Conservation (phyloP, 2,797 vertebrate genomes). For the Cuniculus paca region DNA sequence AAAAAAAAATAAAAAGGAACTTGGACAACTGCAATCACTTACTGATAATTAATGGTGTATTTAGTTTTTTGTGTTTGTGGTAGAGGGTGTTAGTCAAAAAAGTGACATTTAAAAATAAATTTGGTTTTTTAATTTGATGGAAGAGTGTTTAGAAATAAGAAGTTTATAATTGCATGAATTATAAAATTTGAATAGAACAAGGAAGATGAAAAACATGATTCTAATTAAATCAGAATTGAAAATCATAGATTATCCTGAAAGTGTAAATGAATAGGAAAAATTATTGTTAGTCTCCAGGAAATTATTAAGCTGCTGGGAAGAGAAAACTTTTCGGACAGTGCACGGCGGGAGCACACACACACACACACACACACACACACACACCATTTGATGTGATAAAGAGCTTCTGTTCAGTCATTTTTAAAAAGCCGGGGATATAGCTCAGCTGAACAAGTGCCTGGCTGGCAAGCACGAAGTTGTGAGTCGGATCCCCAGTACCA, state of each 20-base stretch:
- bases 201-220: conserved; percentile 17
- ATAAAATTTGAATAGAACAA: neutral
- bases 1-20: neutral
- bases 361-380: neutral
- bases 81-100: neutral
- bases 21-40: no score
- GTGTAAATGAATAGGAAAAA: conserved; percentile 80
- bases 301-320: conserved; percentile 78
- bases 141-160: conserved; percentile 31
- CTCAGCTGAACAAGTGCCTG: no score
- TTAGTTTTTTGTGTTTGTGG: neutral
- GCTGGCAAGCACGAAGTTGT: no score
- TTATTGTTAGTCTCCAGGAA: conserved; percentile 76
- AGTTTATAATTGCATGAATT: neutral
- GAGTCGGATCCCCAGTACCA: no score
- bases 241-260: conserved; percentile 28
- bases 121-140: conserved; percentile 13
- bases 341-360: neutral
- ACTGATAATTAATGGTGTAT: neutral
- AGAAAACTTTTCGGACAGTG: conserved; percentile 78
- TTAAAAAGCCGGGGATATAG: conserved; percentile 56
- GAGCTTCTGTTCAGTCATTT: conserved; percentile 77
- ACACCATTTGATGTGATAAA: conserved; percentile 68
- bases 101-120: neutral
- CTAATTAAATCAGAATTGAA: conserved; percentile 59